phyloP scores from a whole-genome alignment of 2,888 invertebrate genomes.

The Rotaria socialis region DNA sequence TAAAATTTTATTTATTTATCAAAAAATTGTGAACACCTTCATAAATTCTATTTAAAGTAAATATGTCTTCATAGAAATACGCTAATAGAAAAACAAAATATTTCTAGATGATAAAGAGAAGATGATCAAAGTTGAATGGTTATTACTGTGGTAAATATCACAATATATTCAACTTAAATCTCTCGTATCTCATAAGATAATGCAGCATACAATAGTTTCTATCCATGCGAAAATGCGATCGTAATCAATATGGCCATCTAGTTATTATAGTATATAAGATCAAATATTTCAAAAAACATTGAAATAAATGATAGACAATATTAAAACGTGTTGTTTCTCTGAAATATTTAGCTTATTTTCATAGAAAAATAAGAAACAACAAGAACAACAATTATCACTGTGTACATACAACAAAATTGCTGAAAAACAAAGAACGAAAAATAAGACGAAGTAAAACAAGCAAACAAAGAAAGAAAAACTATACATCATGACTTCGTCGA shows the following conservation, averaged over 20 bases:
- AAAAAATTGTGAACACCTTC: no score
- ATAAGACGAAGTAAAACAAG: not conserved
- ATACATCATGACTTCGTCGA: constrained; percentile 7
- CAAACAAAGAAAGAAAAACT: not conserved
- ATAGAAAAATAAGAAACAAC: not conserved
- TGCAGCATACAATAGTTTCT: no score
- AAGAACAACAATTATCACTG: not conserved
- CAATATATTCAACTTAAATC: no score
- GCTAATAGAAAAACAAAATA: no score
- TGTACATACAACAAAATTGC: constrained; percentile 1
- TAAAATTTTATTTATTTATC: no score
- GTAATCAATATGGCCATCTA: not conserved
- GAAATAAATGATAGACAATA: not conserved
- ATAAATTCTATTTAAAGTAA: no score
- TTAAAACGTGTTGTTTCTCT: not conserved
- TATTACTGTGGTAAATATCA: no score
- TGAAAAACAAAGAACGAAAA: not conserved
- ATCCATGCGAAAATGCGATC: not conserved
- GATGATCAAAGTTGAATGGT: no score
- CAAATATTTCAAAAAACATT: not conserved
- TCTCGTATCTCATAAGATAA: no score
- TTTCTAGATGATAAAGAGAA: no score
- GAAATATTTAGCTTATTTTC: not conserved
- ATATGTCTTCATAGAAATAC: no score
- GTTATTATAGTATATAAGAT: not conserved